Percentiles rank a stretch among this genome's conserved stretches.
phyloP scores from a whole-genome alignment of 2,113 vertebrate genomes.

The Camelus dromedarius region DNA sequence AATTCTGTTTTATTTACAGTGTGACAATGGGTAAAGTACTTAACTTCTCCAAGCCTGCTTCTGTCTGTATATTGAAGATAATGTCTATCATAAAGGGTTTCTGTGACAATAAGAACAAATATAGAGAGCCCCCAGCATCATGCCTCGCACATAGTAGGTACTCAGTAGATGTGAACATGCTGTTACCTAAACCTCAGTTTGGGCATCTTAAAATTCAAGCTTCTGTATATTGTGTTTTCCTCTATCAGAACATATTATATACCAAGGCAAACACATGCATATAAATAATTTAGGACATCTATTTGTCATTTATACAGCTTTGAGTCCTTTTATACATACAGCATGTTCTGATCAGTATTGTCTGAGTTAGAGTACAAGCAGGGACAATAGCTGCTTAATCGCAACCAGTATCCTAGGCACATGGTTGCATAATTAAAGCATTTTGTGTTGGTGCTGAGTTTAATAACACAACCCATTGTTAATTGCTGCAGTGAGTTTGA shows the following conservation, averaged over 20 bases:
- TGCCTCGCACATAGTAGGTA: background rate
- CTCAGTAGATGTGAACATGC: background rate
- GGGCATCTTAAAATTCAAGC: constrained; percentile 30
- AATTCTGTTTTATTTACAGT: constrained; percentile 14
- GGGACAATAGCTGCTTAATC: constrained; percentile 39
- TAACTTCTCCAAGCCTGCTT: background rate
- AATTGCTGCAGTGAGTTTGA: constrained; percentile 48
- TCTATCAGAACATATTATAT: background rate
- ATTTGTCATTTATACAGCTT: background rate
- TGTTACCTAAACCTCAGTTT: background rate
- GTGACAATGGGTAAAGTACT: constrained; percentile 1
- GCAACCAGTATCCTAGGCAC: background rate
- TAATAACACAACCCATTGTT: constrained; percentile 42
- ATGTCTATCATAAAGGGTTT: background rate
- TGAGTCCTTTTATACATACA: background rate
- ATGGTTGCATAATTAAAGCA: constrained; percentile 61
- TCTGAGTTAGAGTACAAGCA: constrained; percentile 42
- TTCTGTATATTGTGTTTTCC: background rate
- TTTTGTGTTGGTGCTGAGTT: constrained; percentile 44
- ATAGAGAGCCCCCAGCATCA: background rate
- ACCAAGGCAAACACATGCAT: constrained; percentile 3
- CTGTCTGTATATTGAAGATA: background rate
- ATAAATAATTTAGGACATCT: constrained; percentile 37
- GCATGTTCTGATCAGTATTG: constrained; percentile 26
- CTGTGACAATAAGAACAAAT: background rate